Conservation (phyloP, 2,888 invertebrate genomes). For the Troides helena region DNA sequence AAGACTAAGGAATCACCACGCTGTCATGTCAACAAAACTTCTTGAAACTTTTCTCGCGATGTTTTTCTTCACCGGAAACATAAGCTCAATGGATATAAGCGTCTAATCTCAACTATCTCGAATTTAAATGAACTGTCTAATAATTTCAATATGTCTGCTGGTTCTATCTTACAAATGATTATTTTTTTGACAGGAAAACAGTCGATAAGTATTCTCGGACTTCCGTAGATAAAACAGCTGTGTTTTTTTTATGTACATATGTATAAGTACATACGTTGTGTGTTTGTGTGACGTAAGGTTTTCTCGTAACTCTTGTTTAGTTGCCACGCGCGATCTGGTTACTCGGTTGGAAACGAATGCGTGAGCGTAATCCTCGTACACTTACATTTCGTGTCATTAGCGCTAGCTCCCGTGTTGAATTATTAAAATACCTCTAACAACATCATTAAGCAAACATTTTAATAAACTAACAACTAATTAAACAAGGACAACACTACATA, state of each 20-base stretch:
- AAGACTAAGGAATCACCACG: too few relatives aligned
- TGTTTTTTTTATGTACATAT: constrained; percentile 26
- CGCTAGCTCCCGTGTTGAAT: too few relatives aligned
- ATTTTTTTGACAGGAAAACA: constrained; percentile 44
- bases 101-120: not conserved
- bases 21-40: too few relatives aligned
- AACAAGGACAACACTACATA: too few relatives aligned
- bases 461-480: too few relatives aligned
- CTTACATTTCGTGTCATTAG: too few relatives aligned
- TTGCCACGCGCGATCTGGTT: constrained; percentile 42
- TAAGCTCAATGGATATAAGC: too few relatives aligned
- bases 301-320: constrained; percentile 40
- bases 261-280: constrained; percentile 16
- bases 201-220: constrained; percentile 45
- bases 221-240: constrained; percentile 59
- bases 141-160: constrained; percentile 9
- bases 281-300: constrained; percentile 47
- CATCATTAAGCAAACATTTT: too few relatives aligned
- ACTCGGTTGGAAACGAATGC: constrained; percentile 23
- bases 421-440: too few relatives aligned
- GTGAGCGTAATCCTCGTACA: not conserved
- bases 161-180: constrained; percentile 21
- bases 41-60: too few relatives aligned
- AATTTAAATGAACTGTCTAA: not conserved
- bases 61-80: too few relatives aligned